Base-by-base conservation (phyloP, 2,113 vertebrate genomes). In the Phalacrocorax carbo region DNA sequence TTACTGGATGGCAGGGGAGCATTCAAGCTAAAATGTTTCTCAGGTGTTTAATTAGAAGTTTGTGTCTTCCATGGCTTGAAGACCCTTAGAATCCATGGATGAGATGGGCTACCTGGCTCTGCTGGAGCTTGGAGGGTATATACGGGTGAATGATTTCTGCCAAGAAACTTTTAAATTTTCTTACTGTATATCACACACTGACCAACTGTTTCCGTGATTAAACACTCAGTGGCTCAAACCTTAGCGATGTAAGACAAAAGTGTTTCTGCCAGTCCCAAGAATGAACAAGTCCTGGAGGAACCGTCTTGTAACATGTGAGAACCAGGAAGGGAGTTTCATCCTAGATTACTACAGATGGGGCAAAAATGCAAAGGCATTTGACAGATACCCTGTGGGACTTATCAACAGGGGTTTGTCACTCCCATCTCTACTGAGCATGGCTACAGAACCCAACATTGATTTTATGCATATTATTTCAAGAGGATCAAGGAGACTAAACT, bases 371-470 rank as follows among this genome's bases (percentile, higher is more conserved):
- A 40, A 30, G 20, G 7, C 11, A 36, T 13, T 57, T 71, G 19
- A 17, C n/a, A 62, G 20, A 46, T 21, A 30, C 2, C 29, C 8
- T 13, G 1, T 42, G 36, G 36, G 29, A 22, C 13, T 72, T 36
- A 14, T 1, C 5, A 51, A 4, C 1, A 0, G 9, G 7, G 3
- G 5, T 8, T 42, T 40, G 5, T 42, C 18, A 34, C 2, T 61
- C 16, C 13, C 4, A 21, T 29, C 11, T 48, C 34, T 36, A 51
- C 7, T 16, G 32, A 23, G 5, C 2, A 34, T 10, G 5, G 19
- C 11, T 70, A 49, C 10, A 21, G 11, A 82, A 64, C 9, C 1
- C 22, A 72, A 29, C 1, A 16, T 20, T 15, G 5, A 21, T 60
- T 61, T 72, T 58, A 25, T 38, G 4, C 16, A 34, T 49, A 26